A percentile compares a stretch with the other conserved stretches of the same genome.
phyloP scores from a whole-genome alignment of 2,797 vertebrate genomes.

The Darevskia mixta region DNA sequence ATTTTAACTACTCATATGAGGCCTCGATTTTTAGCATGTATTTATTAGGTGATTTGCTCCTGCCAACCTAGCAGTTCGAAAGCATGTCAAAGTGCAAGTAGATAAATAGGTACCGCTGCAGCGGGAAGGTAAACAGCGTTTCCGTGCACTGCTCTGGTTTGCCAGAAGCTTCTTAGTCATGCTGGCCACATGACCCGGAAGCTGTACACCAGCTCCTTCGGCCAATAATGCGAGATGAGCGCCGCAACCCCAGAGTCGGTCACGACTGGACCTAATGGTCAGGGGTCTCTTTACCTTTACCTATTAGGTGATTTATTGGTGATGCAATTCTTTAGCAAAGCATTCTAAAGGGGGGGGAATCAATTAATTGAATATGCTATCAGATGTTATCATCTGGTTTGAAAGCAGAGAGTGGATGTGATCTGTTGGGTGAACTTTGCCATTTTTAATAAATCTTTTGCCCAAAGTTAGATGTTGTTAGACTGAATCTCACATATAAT shows the following conservation, averaged over 20 bases:
- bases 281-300: too few relatives aligned
- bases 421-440: not conserved
- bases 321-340: not conserved
- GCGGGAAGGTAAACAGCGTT: too few relatives aligned
- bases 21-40: not conserved
- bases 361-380: not conserved
- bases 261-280: too few relatives aligned
- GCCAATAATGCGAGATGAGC: too few relatives aligned
- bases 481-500: not conserved
- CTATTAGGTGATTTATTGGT: not conserved
- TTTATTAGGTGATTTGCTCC: not conserved
- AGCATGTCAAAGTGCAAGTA: too few relatives aligned
- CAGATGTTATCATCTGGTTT: not conserved
- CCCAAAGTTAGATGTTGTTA: not conserved
- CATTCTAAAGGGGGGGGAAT: not conserved
- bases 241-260: too few relatives aligned
- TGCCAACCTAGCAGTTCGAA: too few relatives aligned
- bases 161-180: too few relatives aligned
- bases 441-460: not conserved
- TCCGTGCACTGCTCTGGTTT: too few relatives aligned
- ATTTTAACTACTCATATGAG: not conserved
- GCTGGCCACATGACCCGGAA: too few relatives aligned
- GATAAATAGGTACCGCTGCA: too few relatives aligned
- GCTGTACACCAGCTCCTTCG: too few relatives aligned
- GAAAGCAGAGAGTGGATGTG: not conserved